phyloP scores from a whole-genome alignment of 2,888 invertebrate species.

The Nebria salina region DNA sequence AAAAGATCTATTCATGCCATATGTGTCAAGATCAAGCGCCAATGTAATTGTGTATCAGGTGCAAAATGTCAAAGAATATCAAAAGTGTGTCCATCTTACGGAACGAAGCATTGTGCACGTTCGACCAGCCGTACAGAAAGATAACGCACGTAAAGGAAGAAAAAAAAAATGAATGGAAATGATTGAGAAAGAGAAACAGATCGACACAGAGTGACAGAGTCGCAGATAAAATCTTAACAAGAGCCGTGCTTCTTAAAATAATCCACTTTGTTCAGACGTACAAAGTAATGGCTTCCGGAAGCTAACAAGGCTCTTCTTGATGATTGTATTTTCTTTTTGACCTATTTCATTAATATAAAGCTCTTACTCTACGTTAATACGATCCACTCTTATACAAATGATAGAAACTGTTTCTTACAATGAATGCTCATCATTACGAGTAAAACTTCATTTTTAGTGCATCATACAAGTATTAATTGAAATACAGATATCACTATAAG shows the following conservation, averaged over 20 bases:
- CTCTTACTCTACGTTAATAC: not conserved
- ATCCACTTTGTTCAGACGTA: not conserved
- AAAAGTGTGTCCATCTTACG: not conserved
- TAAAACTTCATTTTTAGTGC: too few species aligned
- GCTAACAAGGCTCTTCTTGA: constrained; percentile 1
- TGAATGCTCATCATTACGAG: not conserved
- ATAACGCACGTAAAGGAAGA: not conserved
- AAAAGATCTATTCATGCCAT: not conserved
- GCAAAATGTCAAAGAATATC: not conserved
- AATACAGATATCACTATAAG: too few species aligned
- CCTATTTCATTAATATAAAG: constrained; percentile 1
- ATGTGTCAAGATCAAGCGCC: not conserved
- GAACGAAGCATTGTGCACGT: not conserved
- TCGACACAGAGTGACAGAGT: not conserved
- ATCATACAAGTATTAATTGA: too few species aligned
- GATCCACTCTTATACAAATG: not conserved
- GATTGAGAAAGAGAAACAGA: not conserved
- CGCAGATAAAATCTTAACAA: not conserved
- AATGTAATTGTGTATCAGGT: not conserved
- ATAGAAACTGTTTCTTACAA: not conserved
- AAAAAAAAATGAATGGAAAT: not conserved
- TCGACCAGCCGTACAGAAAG: not conserved
- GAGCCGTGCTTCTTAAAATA: not conserved
- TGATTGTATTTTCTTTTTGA: not conserved
- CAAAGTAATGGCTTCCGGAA: not conserved